Conservation (phyloP, 2,888 invertebrate genomes). For the Watsonalla cultraria region DNA sequence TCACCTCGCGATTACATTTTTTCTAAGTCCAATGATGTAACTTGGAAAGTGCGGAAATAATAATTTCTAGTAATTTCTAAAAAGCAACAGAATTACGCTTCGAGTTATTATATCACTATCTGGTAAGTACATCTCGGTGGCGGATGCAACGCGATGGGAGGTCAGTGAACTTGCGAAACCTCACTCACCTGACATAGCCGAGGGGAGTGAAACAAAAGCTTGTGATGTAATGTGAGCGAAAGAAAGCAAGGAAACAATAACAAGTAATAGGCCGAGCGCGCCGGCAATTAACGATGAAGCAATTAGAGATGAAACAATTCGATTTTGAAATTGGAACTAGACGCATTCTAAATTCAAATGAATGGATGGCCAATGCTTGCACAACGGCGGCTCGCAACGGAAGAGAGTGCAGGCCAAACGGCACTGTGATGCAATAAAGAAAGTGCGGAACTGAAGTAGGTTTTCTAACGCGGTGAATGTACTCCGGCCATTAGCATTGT, state of each 20-base stretch:
- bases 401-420: slow-evolving; percentile 71
- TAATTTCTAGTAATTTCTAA: slow-evolving; percentile 63
- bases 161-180: slow-evolving; percentile 74
- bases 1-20: slow-evolving; percentile 56
- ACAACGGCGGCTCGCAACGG: slow-evolving; percentile 57
- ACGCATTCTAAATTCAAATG: slow-evolving; percentile 47
- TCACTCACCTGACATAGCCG: slow-evolving; percentile 64
- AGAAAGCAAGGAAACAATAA: slow-evolving; percentile 56
- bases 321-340: slow-evolving; percentile 48
- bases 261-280: slow-evolving; percentile 26
- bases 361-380: slow-evolving; percentile 50
- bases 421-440: slow-evolving; percentile 75
- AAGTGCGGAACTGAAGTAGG: slow-evolving; percentile 76
- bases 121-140: slow-evolving; percentile 43
- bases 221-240: slow-evolving; percentile 48
- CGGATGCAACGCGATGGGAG: slow-evolving; percentile 54
- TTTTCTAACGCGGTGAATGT: slow-evolving; percentile 76
- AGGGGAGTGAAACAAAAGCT: slow-evolving; percentile 51
- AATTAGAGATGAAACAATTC: slow-evolving; percentile 40
- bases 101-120: slow-evolving; percentile 63
- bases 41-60: slow-evolving; percentile 73
- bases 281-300: slow-evolving; percentile 26
- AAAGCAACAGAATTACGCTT: slow-evolving; percentile 49
- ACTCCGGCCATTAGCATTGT: slow-evolving; percentile 68
- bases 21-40: slow-evolving; percentile 64